These are phyloP conservation scores for Paraescarpia echinospica DNA, from an alignment of 1,140 invertebrate genomes.

Conservation along the genomic window DNA sequence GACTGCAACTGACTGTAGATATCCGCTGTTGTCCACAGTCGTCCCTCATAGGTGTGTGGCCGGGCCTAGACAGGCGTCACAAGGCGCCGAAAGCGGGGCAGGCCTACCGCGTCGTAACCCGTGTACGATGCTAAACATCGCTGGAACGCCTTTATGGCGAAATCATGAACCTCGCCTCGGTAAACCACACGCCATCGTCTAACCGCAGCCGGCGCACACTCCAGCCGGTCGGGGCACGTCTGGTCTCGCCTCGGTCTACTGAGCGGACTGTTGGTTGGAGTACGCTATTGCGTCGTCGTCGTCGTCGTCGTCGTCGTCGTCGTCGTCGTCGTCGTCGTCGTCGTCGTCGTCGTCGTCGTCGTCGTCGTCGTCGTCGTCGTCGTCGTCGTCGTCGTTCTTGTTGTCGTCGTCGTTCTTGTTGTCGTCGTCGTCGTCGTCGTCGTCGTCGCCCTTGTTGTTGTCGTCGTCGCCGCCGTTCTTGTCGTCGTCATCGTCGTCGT, in stretches of 20 bases:
- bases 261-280: not conserved
- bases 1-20: not conserved
- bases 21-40: not conserved
- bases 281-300: not conserved
- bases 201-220: not conserved
- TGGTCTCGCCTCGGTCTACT: not conserved
- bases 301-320: not conserved
- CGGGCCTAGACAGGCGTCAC: not conserved
- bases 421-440: conserved; percentile 15
- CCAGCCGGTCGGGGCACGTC: not conserved
- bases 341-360: conserved; percentile 18
- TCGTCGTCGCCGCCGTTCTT: too few relatives aligned
- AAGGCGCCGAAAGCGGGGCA: not conserved
- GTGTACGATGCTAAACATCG: not conserved
- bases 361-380: conserved; percentile 15
- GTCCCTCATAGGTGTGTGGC: not conserved
- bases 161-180: not conserved
- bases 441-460: too few relatives aligned
- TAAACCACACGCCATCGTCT: not conserved
- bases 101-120: not conserved
- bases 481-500: conserved; percentile 22
- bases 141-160: not conserved
- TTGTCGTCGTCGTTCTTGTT: conserved; percentile 15
- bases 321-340: conserved; percentile 16
- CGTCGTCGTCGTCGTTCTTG: conserved; percentile 17